These are phyloP conservation scores for Pantherophis vulpinus DNA, from an alignment of 2,797 vertebrate genomes.

Conservation along the genomic window DNA sequence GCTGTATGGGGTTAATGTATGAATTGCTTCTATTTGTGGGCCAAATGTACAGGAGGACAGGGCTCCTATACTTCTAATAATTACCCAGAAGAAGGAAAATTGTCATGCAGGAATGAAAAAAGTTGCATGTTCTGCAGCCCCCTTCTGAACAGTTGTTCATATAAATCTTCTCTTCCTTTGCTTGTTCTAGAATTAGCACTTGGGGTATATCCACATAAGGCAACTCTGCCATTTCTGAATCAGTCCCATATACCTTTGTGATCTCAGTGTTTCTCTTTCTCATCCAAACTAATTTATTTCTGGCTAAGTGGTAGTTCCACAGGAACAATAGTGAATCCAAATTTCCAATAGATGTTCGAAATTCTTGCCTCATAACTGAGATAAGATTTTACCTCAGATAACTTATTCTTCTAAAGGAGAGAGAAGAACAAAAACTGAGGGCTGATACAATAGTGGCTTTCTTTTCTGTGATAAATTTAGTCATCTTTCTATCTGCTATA, in stretches of 20 bases:
- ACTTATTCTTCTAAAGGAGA: neutral
- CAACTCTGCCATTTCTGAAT: neutral
- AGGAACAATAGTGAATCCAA: neutral
- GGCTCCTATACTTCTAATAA: neutral
- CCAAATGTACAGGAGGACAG: neutral
- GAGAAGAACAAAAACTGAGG: neutral
- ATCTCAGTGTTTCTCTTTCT: neutral
- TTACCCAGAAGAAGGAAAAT: neutral
- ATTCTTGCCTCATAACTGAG: neutral
- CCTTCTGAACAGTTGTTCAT: neutral
- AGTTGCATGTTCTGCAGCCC: neutral
- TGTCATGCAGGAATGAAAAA: neutral
- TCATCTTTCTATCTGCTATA: neutral
- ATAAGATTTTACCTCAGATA: neutral
- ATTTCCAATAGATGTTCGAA: neutral
- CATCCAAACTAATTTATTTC: neutral
- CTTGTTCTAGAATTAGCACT: neutral
- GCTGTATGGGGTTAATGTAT: neutral
- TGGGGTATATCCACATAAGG: neutral
- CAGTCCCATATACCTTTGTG: neutral
- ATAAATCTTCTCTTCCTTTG: neutral
- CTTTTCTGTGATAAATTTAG: neutral
- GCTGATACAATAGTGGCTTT: neutral
- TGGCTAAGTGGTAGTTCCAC: neutral
- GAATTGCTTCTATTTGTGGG: neutral